Conservation (phyloP, 2,888 invertebrate genomes). For the Cepaea hortensis region DNA sequence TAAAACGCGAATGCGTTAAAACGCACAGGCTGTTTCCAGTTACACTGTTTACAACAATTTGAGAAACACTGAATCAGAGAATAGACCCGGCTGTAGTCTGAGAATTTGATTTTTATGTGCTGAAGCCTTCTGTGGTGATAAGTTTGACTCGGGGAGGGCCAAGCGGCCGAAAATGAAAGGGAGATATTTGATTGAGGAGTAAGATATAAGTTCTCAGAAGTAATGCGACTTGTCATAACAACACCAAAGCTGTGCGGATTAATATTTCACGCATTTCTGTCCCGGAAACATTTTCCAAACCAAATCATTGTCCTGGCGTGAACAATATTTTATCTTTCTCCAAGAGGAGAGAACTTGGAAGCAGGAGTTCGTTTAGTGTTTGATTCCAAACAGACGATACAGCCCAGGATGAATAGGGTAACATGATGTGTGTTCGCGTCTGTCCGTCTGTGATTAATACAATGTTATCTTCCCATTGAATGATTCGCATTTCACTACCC, state of each 20-base stretch:
- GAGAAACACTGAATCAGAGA: too few relatives aligned
- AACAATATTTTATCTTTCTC: neutral
- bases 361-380: neutral
- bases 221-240: slow-evolving; percentile 29
- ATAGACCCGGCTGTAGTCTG: too few relatives aligned
- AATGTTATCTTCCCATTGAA: neutral
- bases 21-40: too few relatives aligned
- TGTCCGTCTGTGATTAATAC: slow-evolving; percentile 3
- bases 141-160: neutral
- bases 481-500: too few relatives aligned
- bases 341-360: neutral
- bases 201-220: slow-evolving; percentile 31
- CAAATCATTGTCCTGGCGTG: neutral
- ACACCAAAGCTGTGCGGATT: slow-evolving; percentile 6
- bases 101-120: too few relatives aligned
- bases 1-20: too few relatives aligned
- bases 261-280: slow-evolving; percentile 23
- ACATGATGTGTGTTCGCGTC: slow-evolving; percentile 5
- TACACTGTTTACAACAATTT: too few relatives aligned
- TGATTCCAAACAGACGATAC: neutral
- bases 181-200: slow-evolving; percentile 34
- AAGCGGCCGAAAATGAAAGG: neutral
- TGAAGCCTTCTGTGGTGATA: neutral
- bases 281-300: neutral
- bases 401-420: slow-evolving; percentile 22